Conservation (phyloP, 1,140 invertebrate species). For the Euwallacea fornicatus region DNA sequence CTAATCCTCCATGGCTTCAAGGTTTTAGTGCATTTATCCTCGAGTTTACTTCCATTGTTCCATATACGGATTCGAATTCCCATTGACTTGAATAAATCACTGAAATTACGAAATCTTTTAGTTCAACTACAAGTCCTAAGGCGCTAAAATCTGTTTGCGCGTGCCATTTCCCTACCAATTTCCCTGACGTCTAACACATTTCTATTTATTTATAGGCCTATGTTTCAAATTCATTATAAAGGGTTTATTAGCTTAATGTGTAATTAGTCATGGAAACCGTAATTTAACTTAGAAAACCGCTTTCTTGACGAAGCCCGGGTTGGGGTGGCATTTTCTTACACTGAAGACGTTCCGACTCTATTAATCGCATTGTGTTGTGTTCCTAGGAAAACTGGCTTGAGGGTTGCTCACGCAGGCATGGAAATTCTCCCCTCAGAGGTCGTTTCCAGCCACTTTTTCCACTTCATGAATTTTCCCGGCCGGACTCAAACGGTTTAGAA, state of each 20-base stretch:
- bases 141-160: no score
- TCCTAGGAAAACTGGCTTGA: no score
- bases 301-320: neutral
- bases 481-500: no score
- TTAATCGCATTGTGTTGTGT: no score
- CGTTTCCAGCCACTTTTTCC: no score
- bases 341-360: no score
- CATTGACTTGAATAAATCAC: neutral
- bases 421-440: no score
- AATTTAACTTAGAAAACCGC: constrained; percentile 4
- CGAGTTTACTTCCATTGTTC: neutral
- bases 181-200: neutral
- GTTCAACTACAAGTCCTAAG: neutral
- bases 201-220: constrained; percentile 9
- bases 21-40: constrained; percentile 5
- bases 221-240: constrained; percentile 11
- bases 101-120: neutral
- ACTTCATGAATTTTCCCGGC: no score
- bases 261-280: constrained; percentile 2
- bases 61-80: neutral
- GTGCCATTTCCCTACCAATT: no score
- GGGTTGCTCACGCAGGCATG: no score
- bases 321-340: no score
- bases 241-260: constrained; percentile 4
- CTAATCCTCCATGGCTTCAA: constrained; percentile 7